These are phyloP conservation scores for Parotia lawesii DNA, from an alignment of 2,113 vertebrate species.

Conservation along the genomic window DNA sequence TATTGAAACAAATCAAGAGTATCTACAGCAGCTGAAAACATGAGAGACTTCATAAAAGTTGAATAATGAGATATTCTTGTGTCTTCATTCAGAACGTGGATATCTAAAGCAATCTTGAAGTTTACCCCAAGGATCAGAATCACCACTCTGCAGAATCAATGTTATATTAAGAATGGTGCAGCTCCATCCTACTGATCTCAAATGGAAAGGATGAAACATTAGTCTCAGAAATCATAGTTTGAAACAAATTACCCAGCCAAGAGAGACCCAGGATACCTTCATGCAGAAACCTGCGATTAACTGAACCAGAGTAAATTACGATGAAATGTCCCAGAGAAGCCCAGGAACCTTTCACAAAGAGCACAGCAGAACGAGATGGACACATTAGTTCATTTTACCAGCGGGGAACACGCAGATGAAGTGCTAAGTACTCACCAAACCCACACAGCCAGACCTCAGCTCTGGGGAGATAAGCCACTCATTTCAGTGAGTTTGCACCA, in stretches of 20 bases:
- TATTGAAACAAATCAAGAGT: neutral
- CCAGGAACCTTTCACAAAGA: neutral
- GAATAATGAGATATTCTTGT: neutral
- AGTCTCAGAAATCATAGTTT: neutral
- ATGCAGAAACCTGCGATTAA: neutral
- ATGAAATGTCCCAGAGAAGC: neutral
- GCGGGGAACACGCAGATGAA: neutral
- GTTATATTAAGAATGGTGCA: neutral
- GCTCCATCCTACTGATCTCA: neutral
- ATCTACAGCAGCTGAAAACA: neutral
- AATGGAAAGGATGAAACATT: neutral
- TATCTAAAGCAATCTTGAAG: neutral
- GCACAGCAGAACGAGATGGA: accelerated
- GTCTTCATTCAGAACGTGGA: neutral
- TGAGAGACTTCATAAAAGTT: neutral
- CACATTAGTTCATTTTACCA: neutral
- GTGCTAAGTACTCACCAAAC: neutral
- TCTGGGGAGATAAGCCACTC: neutral
- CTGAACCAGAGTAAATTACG: neutral
- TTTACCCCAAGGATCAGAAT: neutral
- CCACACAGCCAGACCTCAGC: neutral
- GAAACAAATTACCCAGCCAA: neutral
- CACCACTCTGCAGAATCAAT: neutral
- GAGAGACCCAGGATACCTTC: neutral
- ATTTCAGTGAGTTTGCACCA: neutral